These are phyloP conservation scores for Gobionotothen gibberifrons DNA, from an alignment of 2,797 vertebrate species.

Conservation along the genomic window DNA sequence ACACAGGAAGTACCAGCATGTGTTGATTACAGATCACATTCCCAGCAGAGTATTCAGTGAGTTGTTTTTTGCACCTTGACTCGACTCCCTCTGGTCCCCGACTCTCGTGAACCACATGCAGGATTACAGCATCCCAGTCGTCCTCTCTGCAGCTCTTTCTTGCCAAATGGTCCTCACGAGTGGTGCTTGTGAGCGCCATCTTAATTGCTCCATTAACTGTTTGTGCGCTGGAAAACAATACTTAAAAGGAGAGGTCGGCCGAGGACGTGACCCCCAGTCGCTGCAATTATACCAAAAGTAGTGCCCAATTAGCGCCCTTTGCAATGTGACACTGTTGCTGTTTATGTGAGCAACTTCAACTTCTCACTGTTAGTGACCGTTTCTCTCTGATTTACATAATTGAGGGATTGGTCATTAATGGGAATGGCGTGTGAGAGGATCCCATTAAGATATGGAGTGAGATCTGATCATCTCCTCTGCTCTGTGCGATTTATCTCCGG, in stretches of 20 bases:
- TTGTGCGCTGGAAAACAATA: constrained; percentile 84
- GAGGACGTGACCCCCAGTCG: constrained; percentile 75
- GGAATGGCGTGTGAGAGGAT: constrained; percentile 81
- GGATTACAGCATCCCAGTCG: constrained; percentile 39
- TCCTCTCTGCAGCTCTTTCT: constrained; percentile 56
- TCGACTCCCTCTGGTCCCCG: constrained; percentile 26
- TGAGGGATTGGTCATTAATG: constrained; percentile 83
- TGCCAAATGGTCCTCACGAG: constrained; percentile 72
- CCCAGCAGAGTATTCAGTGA: not conserved
- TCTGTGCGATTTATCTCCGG: constrained; percentile 74
- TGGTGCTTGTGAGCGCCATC: constrained; percentile 72
- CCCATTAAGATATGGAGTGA: constrained; percentile 85
- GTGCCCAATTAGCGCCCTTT: constrained; percentile 82
- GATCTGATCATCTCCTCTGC: constrained; percentile 80
- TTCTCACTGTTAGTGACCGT: constrained; percentile 76
- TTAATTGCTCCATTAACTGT: constrained; percentile 85
- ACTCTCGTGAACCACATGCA: constrained; percentile 36
- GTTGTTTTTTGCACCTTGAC: constrained; percentile 25
- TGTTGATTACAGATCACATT: not conserved
- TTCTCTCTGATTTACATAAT: constrained; percentile 86
- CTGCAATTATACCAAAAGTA: constrained; percentile 85
- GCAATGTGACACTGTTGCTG: constrained; percentile 81
- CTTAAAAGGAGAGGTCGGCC: constrained; percentile 79
- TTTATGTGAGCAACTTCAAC: constrained; percentile 82
- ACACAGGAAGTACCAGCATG: not conserved